A percentile compares a stretch with the other conserved stretches of the same genome.
Evolutionary conservation across 1,140 invertebrate species (phyloP).

Genomic region (Drosophila burlai): DNA sequence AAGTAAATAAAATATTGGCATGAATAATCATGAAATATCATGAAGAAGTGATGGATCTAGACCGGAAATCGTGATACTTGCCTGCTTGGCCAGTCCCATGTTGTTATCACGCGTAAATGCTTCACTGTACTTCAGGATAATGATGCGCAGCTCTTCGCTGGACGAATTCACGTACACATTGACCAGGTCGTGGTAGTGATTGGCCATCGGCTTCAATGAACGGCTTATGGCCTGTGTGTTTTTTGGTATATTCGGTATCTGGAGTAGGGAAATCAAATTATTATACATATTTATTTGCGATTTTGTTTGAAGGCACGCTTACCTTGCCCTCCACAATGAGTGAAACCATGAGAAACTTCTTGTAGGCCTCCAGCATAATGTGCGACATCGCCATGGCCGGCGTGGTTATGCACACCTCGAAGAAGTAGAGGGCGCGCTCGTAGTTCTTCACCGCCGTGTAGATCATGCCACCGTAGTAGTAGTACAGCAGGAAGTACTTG

Average conservation of each 20-base stretch:
- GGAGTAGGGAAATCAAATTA: constrained; percentile 39
- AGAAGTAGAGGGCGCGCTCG: constrained; percentile 96
- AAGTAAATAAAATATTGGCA: neutral
- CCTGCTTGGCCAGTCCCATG: constrained; percentile 92
- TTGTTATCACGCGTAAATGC: constrained; percentile 94
- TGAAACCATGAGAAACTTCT: constrained; percentile 97
- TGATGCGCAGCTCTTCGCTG: constrained; percentile 89
- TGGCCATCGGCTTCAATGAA: constrained; percentile 96
- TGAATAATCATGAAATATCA: neutral
- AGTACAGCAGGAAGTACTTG: constrained; percentile 96
- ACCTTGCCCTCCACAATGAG: constrained; percentile 96
- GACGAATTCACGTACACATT: constrained; percentile 92
- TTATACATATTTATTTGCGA: neutral
- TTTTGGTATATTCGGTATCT: constrained; percentile 93
- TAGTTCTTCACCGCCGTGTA: constrained; percentile 97
- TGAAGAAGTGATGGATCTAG: neutral
- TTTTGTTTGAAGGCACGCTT: constrained; percentile 13
- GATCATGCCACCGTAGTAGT: constrained; percentile 99
- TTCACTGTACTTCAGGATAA: constrained; percentile 92
- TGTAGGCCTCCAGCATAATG: constrained; percentile 98
- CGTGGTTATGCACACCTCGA: constrained; percentile 97
- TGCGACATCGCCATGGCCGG: constrained; percentile 97
- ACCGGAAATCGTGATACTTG: constrained; percentile 40
- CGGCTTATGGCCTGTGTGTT: constrained; percentile 95
- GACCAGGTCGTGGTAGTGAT: constrained; percentile 96